These are phyloP conservation scores for Prunella strophiata DNA, from an alignment of 2,797 vertebrate species.

Conservation along the genomic window DNA sequence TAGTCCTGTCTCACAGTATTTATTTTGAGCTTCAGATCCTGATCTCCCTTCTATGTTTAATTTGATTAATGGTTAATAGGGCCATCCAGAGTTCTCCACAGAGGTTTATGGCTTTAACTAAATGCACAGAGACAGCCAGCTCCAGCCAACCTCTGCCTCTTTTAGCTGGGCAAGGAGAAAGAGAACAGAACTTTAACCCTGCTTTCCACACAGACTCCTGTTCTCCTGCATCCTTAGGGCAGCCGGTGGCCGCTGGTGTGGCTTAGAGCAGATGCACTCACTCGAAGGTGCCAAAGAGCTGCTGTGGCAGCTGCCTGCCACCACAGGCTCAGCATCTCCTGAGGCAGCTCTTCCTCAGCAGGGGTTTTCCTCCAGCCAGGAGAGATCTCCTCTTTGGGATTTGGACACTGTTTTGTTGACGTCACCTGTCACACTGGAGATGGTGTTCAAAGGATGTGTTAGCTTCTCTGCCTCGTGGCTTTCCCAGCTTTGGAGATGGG, in stretches of 20 bases:
- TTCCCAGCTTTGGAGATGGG: background rate
- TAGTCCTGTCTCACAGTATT: background rate
- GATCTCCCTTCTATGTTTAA: background rate
- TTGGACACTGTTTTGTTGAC: background rate
- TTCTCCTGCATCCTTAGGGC: background rate
- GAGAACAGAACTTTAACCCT: background rate
- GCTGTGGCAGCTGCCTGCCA: background rate
- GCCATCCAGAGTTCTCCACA: background rate
- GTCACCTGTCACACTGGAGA: background rate
- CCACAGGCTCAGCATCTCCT: background rate
- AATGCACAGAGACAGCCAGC: background rate
- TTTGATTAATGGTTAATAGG: background rate
- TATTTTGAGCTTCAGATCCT: background rate
- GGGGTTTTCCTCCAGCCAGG: background rate
- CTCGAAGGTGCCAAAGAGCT: background rate
- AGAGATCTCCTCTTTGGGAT: background rate
- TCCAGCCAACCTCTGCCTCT: background rate
- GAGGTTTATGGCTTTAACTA: background rate
- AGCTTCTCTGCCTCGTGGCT: background rate
- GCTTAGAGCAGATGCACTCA: background rate
- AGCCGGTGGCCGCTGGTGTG: fast-evolving
- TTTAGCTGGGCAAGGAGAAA: background rate
- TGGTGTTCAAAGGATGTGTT: background rate
- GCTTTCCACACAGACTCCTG: background rate
- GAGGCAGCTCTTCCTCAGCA: background rate